Conservation (phyloP, 2,113 vertebrate genomes). For the Callaeas wilsoni region DNA sequence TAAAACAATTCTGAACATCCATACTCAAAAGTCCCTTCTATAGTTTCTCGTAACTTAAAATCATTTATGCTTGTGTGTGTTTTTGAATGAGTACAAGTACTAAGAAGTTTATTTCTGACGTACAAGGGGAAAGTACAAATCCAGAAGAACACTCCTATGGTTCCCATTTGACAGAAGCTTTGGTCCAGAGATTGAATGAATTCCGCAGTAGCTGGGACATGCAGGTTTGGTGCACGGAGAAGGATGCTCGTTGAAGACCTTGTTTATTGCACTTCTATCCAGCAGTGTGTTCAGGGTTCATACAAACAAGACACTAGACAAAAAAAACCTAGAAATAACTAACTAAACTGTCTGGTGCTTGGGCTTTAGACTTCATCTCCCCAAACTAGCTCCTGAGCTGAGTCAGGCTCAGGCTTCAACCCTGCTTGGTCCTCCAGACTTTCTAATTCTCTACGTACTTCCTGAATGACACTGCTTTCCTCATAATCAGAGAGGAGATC, state of each 20-base stretch:
- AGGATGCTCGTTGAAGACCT: background rate
- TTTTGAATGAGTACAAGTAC: background rate
- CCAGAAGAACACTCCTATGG: background rate
- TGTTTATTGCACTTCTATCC: slow-evolving; percentile 68
- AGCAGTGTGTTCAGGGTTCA: background rate
- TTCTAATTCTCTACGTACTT: slow-evolving; percentile 66
- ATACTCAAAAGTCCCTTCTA: background rate
- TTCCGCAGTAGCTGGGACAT: background rate
- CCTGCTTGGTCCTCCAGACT: slow-evolving; percentile 52
- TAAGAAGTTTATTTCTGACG: background rate
- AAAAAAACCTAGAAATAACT: background rate
- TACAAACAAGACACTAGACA: slow-evolving; percentile 28
- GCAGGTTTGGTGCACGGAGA: background rate
- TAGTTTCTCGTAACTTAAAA: background rate
- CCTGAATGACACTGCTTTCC: slow-evolving; percentile 54
- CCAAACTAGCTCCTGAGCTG: background rate
- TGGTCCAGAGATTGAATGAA: background rate
- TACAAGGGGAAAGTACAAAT: background rate
- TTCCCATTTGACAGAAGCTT: background rate
- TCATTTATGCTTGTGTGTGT: background rate
- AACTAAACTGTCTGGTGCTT: background rate
- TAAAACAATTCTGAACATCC: background rate
- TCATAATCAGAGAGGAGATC: slow-evolving; percentile 24
- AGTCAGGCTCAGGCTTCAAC: background rate
- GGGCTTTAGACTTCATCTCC: slow-evolving; percentile 65